Evolutionary conservation across 2,113 vertebrate genomes (phyloP), one percentile per base, ranked within the genome.

Genomic region (Puntigrus tetrazona): DNA sequence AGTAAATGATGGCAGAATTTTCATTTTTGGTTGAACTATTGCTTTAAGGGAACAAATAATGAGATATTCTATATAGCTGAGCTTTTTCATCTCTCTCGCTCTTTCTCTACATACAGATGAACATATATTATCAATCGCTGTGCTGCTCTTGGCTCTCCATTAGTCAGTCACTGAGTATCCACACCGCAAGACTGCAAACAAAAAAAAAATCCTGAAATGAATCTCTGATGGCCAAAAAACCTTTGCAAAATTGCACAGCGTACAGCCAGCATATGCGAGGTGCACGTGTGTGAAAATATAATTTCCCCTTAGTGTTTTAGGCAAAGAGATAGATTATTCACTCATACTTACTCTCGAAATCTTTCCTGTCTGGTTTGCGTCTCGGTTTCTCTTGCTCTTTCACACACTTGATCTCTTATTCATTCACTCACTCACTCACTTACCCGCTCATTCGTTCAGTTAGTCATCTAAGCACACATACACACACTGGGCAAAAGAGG

Each of bases 401-500:
- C 27, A 34, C 59, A 63, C 72, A 63, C 61, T 77, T 50, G 43
- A 63, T 78, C 59, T 59, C 31, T 38, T 55, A 45, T 57, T 70
- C 25, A 73, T 38, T 61, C 79, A 82, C 7, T 82, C 79, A 50
- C 38, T 34, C 27, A 70, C 34, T 57, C 81, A 43, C 38, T 76
- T 45, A 74, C 70, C n/a, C 69, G 3, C 70, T 41, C 55, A 31
- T 57, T 20, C 65, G 1, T 80, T 31, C 76, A 73, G 34, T 77
- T 45, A 50, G 31, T 50, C 57, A 45, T 47, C 22, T 38, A 27
- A n/a, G 9, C 89, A 90, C 91, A 89, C n/a, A 67, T 85, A 91
- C 90, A 88, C 87, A 92, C 90, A 92, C 91, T 87, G 87, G 90
- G 91, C 90, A 67, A 67, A 81, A 90, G 91, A 93, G 88, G 90